Conservation (phyloP, 92 coral and sea anemone species). For the Umimayanthus kanabou region DNA sequence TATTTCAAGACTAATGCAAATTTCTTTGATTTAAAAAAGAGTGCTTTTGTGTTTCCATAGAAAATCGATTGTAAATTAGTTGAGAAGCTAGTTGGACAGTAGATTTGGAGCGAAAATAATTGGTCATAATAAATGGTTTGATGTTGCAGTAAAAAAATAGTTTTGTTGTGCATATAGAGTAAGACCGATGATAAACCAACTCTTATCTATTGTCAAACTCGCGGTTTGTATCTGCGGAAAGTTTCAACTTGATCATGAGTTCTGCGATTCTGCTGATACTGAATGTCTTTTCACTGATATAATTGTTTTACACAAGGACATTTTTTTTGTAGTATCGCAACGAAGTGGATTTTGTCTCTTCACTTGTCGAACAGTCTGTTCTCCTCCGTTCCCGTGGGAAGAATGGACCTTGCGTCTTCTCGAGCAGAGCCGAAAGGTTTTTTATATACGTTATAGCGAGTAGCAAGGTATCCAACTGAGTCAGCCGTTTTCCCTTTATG, state of each 20-base stretch:
- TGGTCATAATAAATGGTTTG: background rate
- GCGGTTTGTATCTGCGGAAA: background rate
- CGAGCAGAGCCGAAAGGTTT: background rate
- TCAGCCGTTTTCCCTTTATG: background rate
- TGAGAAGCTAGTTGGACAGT: too few species aligned
- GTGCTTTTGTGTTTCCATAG: background rate
- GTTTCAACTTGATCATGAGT: too few species aligned
- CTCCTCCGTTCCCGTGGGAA: background rate
- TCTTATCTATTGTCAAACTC: background rate
- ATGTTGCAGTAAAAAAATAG: too few species aligned
- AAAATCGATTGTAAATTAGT: background rate
- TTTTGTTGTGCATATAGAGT: background rate
- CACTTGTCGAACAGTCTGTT: background rate
- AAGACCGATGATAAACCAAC: background rate
- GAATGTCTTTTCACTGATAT: background rate
- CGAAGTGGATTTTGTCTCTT: background rate
- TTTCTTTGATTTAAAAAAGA: background rate
- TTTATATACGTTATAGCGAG: background rate
- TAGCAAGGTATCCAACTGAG: background rate
- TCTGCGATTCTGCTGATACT: too few species aligned
- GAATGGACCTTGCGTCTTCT: background rate
- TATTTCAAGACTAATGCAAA: background rate
- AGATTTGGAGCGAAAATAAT: too few species aligned
- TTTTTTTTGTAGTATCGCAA: background rate
- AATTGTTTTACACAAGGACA: background rate